Evolutionary conservation across 2,888 invertebrate species (phyloP), one percentile per base, ranked within the genome.

Genomic region (Spodoptera picta): DNA sequence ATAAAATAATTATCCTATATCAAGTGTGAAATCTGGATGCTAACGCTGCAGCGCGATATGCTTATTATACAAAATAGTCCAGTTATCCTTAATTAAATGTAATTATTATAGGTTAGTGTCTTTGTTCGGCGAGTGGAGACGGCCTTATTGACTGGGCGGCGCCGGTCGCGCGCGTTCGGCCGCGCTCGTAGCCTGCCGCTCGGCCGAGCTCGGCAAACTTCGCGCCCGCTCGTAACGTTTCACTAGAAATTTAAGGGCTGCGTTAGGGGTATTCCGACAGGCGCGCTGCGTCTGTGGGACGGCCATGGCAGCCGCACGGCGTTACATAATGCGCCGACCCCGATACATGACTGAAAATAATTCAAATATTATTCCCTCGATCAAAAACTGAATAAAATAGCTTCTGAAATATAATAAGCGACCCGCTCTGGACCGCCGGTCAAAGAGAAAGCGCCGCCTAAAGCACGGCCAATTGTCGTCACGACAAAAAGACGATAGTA

Each of bases 71-170:
- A 87, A 90, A 91, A 90, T 89, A 91, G 88, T 88, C 86, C 83
- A 87, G 91, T 91, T 91, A 92, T 89, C 90, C 88, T 90, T 92
- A 92, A 92, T 92, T 92, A 92, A 92, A 92, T 91, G 91, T 94
- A 94, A 94, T 93, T 93, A 94, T 93, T 93, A 93, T 92, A 91
- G 92, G 92, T 91, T 92, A 92, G 91, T 92, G 92, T 93, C 93
- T 94, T 94, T 94, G 94, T 94, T 92, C 92, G 86, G 89, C 82
- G 85, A 89, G 91, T 90, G 87, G 93, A 93, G 93, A 92, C 91
- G 89, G 92, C 92, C 94, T 92, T 95, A 95, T 95, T 94, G 95
- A 95, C 95, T 95, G 93, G 94, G 95, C 94, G 94, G 94, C 92
- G 91, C 92, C 93, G 88, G 85, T 89, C 87, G 90, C 84, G 85